Evolutionary conservation across 2,113 vertebrate species (phyloP).

Genomic region (Pachypanchax playfairii): DNA sequence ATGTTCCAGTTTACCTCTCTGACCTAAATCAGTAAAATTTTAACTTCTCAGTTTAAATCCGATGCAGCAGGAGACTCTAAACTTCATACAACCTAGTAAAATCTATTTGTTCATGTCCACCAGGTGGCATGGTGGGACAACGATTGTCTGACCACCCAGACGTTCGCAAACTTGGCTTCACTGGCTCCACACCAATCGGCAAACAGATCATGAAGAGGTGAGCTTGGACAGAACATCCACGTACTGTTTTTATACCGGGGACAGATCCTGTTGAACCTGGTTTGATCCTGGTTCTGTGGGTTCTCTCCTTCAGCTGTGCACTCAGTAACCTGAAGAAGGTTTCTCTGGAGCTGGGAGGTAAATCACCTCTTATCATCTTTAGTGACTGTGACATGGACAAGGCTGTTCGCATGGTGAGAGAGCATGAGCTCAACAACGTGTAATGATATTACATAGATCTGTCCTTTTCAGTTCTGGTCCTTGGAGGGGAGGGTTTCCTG

Average conservation of each 20-base stretch:
- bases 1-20: too few relatives aligned
- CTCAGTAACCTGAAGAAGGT: conserved; percentile 90
- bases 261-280: too few relatives aligned
- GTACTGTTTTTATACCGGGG: too few relatives aligned
- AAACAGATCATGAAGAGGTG: conserved; percentile 93
- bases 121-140: conserved; percentile 86
- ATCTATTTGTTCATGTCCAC: neutral
- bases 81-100: too few relatives aligned
- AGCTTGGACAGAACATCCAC: too few relatives aligned
- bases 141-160: conserved; percentile 87
- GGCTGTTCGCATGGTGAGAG: conserved; percentile 88
- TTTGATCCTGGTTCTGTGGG: neutral
- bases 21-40: too few relatives aligned
- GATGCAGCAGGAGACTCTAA: too few relatives aligned
- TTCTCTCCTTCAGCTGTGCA: conserved; percentile 79
- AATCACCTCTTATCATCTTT: conserved; percentile 90
- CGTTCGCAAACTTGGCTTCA: conserved; percentile 89
- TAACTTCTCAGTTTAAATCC: too few relatives aligned
- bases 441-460: too few relatives aligned
- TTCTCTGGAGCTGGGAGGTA: conserved; percentile 90
- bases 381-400: conserved; percentile 89
- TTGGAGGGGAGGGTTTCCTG: too few relatives aligned
- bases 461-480: too few relatives aligned
- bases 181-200: conserved; percentile 87
- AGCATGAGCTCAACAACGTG: neutral